Percentiles rank a stretch among this genome's conserved stretches.
Conservation (phyloP, 2,888 invertebrate genomes). For the Hoplodrina ambigua region DNA sequence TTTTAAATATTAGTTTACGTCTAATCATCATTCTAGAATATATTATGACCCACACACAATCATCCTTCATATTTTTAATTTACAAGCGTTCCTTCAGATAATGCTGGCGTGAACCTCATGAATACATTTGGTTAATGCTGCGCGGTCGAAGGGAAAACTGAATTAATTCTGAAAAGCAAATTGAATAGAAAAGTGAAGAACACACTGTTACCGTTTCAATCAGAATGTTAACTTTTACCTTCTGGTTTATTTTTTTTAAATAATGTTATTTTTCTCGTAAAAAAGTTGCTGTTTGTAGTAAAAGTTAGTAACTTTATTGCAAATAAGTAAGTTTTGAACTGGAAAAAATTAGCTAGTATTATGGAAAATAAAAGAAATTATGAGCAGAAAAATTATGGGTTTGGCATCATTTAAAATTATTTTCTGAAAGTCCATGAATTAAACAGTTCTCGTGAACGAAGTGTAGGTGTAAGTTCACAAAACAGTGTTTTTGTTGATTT, state of each 20-base stretch:
- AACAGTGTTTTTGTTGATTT: too few relatives aligned
- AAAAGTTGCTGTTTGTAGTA: neutral
- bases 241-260: conserved; percentile 1
- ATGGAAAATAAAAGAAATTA: too few relatives aligned
- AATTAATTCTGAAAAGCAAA: conserved; percentile 73
- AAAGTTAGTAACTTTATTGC: neutral
- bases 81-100: conserved; percentile 51
- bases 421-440: too few relatives aligned
- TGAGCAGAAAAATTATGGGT: too few relatives aligned
- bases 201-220: conserved; percentile 60
- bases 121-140: conserved; percentile 79
- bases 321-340: too few relatives aligned
- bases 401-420: too few relatives aligned
- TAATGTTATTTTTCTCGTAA: conserved; percentile 23
- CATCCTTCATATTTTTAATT: conserved; percentile 51
- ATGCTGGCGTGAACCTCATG: conserved; percentile 70
- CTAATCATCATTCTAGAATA: neutral
- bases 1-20: too few relatives aligned
- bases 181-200: conserved; percentile 75
- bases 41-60: neutral
- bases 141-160: conserved; percentile 63
- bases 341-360: too few relatives aligned
- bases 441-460: too few relatives aligned
- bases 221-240: conserved; percentile 44
- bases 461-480: too few relatives aligned